Evolutionary conservation across 2,113 vertebrate species (phyloP).

Genomic region (Phalacrocorax aristotelis): DNA sequence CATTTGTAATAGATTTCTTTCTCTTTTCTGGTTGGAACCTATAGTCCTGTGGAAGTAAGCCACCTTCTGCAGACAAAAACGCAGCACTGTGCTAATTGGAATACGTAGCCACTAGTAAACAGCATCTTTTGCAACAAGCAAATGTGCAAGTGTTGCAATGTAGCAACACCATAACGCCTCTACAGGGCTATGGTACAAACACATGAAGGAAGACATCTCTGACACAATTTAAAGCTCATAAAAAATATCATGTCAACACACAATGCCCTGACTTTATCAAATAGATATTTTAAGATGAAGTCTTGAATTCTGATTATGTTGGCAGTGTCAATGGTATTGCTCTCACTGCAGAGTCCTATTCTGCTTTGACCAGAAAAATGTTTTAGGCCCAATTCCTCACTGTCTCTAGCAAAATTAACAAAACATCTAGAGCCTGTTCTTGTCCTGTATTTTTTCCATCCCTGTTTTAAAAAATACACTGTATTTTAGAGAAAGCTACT

Average conservation of each 20-base stretch:
- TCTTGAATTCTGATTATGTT: background rate
- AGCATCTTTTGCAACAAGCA: background rate
- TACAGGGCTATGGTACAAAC: background rate
- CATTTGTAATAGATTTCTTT: background rate
- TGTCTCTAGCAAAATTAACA: background rate
- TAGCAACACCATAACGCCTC: background rate
- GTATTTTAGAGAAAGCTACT: conserved; percentile 27
- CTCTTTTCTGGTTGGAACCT: background rate
- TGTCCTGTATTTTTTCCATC: background rate
- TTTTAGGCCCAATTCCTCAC: background rate
- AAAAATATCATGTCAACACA: background rate
- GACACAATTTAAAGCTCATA: conserved; percentile 19
- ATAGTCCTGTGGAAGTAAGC: background rate
- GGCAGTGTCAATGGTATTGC: background rate
- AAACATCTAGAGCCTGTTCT: background rate
- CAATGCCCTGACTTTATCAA: background rate
- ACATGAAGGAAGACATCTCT: background rate
- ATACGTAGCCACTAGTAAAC: background rate
- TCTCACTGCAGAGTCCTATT: background rate
- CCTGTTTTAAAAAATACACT: background rate
- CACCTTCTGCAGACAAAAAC: background rate
- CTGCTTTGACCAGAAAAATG: background rate
- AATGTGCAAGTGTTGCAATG: background rate
- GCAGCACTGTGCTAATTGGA: background rate
- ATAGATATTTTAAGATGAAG: background rate